A percentile compares a stretch with the other conserved stretches of the same genome.
Evolutionary conservation across 2,113 vertebrate genomes (phyloP).

Genomic region (Aythya baeri): DNA sequence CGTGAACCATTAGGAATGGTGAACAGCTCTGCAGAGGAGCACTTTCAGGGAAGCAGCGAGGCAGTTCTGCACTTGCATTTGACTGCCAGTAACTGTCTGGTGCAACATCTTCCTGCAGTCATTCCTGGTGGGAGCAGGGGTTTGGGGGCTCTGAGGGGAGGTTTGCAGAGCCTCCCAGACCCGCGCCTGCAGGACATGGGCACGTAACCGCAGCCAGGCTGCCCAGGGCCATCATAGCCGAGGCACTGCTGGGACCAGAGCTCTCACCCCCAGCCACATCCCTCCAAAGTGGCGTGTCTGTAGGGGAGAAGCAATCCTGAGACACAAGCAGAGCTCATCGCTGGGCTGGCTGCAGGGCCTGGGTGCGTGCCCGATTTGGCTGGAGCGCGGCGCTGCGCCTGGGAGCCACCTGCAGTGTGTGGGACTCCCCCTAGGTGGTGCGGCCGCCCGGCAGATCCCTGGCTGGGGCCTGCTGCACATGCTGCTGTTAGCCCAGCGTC

Average conservation of each 20-base stretch:
- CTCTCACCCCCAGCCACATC: background rate
- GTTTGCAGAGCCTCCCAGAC: background rate
- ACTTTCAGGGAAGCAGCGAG: background rate
- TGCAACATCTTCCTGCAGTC: background rate
- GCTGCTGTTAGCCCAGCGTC: background rate
- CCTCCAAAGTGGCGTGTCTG: background rate
- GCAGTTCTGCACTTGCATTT: background rate
- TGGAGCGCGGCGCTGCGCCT: rapidly evolving
- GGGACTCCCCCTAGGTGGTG: background rate
- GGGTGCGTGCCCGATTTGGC: background rate
- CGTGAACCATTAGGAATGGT: background rate
- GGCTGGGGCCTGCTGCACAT: background rate
- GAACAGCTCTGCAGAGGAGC: background rate
- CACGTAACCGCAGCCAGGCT: background rate
- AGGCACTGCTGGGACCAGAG: background rate
- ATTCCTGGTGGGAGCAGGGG: background rate
- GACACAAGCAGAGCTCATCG: background rate
- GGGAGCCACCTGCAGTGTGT: background rate
- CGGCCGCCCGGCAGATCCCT: background rate
- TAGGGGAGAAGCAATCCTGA: background rate
- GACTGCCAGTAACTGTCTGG: background rate
- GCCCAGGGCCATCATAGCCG: background rate
- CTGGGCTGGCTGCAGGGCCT: background rate
- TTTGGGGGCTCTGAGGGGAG: background rate
- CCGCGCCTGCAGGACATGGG: background rate